These are phyloP conservation scores for Tigriopus japonicus DNA, from an alignment of 1,140 invertebrate genomes.

Conservation along the genomic window DNA sequence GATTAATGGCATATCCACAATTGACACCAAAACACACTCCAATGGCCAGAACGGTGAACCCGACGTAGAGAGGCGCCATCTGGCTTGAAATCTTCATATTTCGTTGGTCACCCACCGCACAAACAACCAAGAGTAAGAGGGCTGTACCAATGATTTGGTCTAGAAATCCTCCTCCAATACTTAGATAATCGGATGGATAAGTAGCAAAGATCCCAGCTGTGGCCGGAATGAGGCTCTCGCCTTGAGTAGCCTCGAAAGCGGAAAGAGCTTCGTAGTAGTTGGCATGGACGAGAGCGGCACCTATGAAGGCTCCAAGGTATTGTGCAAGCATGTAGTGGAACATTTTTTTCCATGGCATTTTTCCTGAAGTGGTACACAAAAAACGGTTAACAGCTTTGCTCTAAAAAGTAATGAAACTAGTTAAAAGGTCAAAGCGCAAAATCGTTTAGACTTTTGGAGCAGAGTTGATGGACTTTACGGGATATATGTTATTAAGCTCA, in stretches of 20 bases:
- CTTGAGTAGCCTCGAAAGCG: no score
- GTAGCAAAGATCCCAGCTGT: conserved; percentile 39
- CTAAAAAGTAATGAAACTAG: no score
- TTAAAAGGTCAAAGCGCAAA: no score
- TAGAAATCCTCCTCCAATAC: conserved; percentile 18
- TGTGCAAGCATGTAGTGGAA: conserved; percentile 33
- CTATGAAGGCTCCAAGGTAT: conserved; percentile 34
- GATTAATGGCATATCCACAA: conserved; percentile 41
- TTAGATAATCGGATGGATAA: conserved; percentile 26
- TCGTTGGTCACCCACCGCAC: conserved; percentile 34
- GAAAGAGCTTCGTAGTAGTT: conserved; percentile 24
- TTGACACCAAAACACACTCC: conserved; percentile 35
- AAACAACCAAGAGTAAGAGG: conserved; percentile 31
- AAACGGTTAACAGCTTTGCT: no score
- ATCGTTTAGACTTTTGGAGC: no score
- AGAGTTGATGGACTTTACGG: no score
- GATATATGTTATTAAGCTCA: no score
- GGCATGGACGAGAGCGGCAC: conserved; percentile 27
- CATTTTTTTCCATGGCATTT: conserved; percentile 27
- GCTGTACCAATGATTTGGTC: conserved; percentile 30
- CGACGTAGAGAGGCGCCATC: conserved; percentile 31
- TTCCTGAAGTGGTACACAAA: conserved; percentile 32
- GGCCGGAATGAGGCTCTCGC: conserved; percentile 24
- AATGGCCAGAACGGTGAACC: conserved; percentile 32
- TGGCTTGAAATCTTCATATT: conserved; percentile 28